Conservation (phyloP, 2,797 vertebrate species). For the Eulemur coronatus region DNA sequence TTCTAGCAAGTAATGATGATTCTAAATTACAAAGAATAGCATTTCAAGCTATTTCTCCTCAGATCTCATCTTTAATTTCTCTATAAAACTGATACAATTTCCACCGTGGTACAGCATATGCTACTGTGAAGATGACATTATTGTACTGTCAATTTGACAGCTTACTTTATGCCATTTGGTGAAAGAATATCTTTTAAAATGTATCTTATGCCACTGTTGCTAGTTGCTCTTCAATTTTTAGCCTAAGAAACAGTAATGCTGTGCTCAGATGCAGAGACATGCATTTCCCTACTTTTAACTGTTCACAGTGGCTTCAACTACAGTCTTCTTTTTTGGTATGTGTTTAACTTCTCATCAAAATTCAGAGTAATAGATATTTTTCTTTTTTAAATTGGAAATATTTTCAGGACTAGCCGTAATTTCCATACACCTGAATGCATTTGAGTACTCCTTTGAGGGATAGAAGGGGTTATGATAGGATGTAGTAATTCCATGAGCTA, state of each 20-base stretch:
- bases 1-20: slow-evolving; percentile 81
- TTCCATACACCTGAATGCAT: background rate
- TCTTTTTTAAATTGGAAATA: background rate
- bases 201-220: slow-evolving; percentile 78
- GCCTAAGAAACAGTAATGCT: background rate
- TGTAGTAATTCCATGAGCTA: background rate
- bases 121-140: slow-evolving; percentile 83
- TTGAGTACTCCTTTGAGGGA: background rate
- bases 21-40: slow-evolving; percentile 78
- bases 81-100: slow-evolving; percentile 80
- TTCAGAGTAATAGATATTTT: background rate
- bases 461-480: background rate
- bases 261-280: background rate
- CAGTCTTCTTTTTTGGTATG: background rate
- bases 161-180: slow-evolving; percentile 84
- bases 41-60: slow-evolving; percentile 80
- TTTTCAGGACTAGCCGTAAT: background rate
- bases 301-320: background rate
- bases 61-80: slow-evolving; percentile 81
- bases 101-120: slow-evolving; percentile 75
- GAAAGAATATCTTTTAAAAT: slow-evolving; percentile 83
- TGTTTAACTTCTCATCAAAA: slow-evolving; percentile 2
- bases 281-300: background rate
- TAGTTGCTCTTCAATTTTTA: slow-evolving; percentile 12
- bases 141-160: slow-evolving; percentile 83